Percentiles rank a stretch among this genome's conserved stretches.
phyloP scores from a whole-genome alignment of 1,140 invertebrate species.

The Drosophila kikkawai region DNA sequence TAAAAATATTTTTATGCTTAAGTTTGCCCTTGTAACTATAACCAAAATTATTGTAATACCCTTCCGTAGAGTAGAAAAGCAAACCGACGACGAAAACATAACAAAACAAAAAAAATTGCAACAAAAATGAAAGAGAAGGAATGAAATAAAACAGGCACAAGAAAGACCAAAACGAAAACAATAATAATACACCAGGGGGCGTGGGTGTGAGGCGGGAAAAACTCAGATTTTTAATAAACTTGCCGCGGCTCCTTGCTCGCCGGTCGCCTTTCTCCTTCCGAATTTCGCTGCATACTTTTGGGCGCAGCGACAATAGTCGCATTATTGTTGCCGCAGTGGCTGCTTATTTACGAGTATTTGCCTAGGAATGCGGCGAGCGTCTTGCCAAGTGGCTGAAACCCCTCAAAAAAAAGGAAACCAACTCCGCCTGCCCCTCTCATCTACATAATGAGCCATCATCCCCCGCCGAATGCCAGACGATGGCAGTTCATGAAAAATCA shows the following conservation, averaged over 20 bases:
- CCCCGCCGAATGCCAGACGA: constrained; percentile 52
- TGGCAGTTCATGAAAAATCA: constrained; percentile 76
- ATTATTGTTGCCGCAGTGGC: constrained; percentile 40
- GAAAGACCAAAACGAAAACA: constrained; percentile 45
- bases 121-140: constrained; percentile 33
- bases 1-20: no score
- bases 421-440: not conserved
- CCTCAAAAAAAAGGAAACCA: constrained; percentile 17
- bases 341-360: constrained; percentile 79
- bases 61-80: constrained; percentile 24
- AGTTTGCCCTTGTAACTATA: not conserved
- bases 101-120: constrained; percentile 23
- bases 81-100: constrained; percentile 25
- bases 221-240: constrained; percentile 81
- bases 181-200: constrained; percentile 62
- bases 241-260: constrained; percentile 44
- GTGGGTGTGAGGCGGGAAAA: constrained; percentile 15
- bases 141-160: constrained; percentile 48
- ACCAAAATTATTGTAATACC: not conserved
- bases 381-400: constrained; percentile 64
- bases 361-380: constrained; percentile 70
- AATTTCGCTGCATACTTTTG: constrained; percentile 61
- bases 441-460: constrained; percentile 70
- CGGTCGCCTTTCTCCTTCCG: constrained; percentile 21
- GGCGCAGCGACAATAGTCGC: constrained; percentile 52